Percentiles rank a stretch among this genome's conserved stretches.
Evolutionary conservation across 2,888 invertebrate genomes (phyloP).

Genomic region (Junonia oenone): DNA sequence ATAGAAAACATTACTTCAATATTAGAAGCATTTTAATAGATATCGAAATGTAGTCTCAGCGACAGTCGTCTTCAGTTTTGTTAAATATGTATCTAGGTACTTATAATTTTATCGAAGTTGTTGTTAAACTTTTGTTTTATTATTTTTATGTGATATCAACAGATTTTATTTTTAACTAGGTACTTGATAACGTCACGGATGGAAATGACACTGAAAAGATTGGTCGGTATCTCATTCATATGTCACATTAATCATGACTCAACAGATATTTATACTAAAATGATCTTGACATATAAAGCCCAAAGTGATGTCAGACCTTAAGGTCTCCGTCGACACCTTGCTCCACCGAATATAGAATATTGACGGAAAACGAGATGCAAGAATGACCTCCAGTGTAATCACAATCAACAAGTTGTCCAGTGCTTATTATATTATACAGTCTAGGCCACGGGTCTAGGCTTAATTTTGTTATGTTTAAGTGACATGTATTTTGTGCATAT

Average conservation of each 20-base stretch:
- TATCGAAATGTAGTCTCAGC: not conserved
- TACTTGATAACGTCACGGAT: too few species aligned
- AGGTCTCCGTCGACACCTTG: slow-evolving; percentile 26
- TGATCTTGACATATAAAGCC: slow-evolving; percentile 27
- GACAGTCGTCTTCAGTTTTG: not conserved
- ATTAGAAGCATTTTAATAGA: not conserved
- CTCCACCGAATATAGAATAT: slow-evolving; percentile 40
- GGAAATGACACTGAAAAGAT: not conserved
- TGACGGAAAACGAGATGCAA: slow-evolving; percentile 12
- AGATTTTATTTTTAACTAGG: too few species aligned
- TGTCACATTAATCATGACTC: not conserved
- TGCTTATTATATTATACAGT: slow-evolving; percentile 2
- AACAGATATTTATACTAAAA: slow-evolving; percentile 16
- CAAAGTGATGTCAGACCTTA: slow-evolving; percentile 14
- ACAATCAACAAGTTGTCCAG: slow-evolving; percentile 16
- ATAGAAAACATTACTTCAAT: slow-evolving; percentile 2
- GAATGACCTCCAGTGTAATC: slow-evolving; percentile 18
- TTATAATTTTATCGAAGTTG: too few species aligned
- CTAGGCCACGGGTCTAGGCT: not conserved
- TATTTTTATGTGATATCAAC: too few species aligned
- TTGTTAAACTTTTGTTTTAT: too few species aligned
- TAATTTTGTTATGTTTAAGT: too few species aligned
- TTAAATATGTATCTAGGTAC: too few species aligned
- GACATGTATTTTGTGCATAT: too few species aligned
- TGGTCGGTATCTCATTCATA: not conserved